Evolutionary conservation across 2,888 invertebrate species (phyloP).

Genomic region (Unio delphinus): DNA sequence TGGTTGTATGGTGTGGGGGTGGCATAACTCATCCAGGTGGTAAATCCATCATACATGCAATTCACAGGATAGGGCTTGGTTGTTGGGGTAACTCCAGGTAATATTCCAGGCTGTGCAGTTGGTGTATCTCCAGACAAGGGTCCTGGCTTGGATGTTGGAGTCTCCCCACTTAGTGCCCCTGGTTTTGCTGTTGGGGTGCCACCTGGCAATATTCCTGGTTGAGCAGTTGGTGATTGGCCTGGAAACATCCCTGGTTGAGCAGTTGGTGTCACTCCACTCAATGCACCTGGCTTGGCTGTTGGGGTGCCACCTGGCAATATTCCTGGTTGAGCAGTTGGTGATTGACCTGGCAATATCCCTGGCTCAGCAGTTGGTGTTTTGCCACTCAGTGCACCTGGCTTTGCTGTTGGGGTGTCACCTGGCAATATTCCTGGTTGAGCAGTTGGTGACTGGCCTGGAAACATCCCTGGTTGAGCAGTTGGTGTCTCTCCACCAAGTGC

Average conservation of each 20-base stretch:
- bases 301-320: slow-evolving; percentile 16
- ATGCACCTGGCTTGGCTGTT: slow-evolving; percentile 4
- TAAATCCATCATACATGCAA: slow-evolving; percentile 83
- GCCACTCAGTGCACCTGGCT: slow-evolving; percentile 14
- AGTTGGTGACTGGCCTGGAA: slow-evolving; percentile 21
- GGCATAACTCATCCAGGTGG: slow-evolving; percentile 81
- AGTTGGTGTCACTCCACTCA: slow-evolving; percentile 9
- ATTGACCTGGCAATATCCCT: slow-evolving; percentile 9
- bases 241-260: slow-evolving; percentile 4
- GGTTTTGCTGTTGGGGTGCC: slow-evolving; percentile 24
- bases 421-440: slow-evolving; percentile 16
- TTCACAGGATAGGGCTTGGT: slow-evolving; percentile 40
- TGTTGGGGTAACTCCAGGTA: slow-evolving; percentile 29
- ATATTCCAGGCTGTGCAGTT: slow-evolving; percentile 19
- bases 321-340: slow-evolving; percentile 25
- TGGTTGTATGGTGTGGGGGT: slow-evolving; percentile 54
- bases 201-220: slow-evolving; percentile 14
- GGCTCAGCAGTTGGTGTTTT: slow-evolving; percentile 27
- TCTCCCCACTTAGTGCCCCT: slow-evolving; percentile 12
- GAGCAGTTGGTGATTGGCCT: slow-evolving; percentile 14
- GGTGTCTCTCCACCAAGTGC: slow-evolving; percentile 12
- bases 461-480: slow-evolving; percentile 16
- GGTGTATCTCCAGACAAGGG: slow-evolving; percentile 21
- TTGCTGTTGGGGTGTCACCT: slow-evolving; percentile 23
- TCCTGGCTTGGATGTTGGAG: slow-evolving; percentile 26